Evolutionary conservation across 2,888 invertebrate genomes (phyloP), one percentile per base, ranked within the genome.

Genomic region (Melikaiella ostensackeni): DNA sequence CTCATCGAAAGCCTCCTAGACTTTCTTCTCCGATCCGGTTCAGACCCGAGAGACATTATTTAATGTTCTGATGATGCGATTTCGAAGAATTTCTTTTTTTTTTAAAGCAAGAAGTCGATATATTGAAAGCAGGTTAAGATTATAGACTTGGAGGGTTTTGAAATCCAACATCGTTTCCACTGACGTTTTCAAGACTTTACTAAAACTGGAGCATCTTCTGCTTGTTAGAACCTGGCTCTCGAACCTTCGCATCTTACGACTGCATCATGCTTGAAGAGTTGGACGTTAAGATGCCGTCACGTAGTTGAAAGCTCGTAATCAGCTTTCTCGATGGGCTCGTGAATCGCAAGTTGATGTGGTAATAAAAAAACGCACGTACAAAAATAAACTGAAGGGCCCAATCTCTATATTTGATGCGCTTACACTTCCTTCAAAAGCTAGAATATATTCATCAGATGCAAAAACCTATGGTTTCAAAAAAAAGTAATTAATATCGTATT

Each of bases 271-370:
- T 59, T 59, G 59, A 59, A 27, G 21, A 55, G 27, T 27, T 59
- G 59, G 27, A 27, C 59, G 27, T 59, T 59, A 59, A 27, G 27
- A 59, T 16, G 27, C 27, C 59, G 27, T 79, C 81, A 79, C 81
- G 78, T 80, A 75, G 70, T 66, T 66, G 24, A 57, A 42, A 75
- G 78, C 76, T 81, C 81, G 77, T 81, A 79, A 79, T 78, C 70
- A 73, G 66, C 59, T 62, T 46, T 62, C 76, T 59, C 62, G 38
- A 66, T 73, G 19, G 35, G 50, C 55, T 75, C 64, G 38, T 66
- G 46, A 46, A 66, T 27, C 46, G 66, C 27, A 46, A 42, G 24
- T 66, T 66, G 46, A 66, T 46, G 66, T 9, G 66, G 27, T 27
- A 27, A 27, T 66, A 35, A 66, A 66, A 62, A 46, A 66, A 46